phyloP scores from a whole-genome alignment of 2,888 invertebrate species.

The Agrilus mali region DNA sequence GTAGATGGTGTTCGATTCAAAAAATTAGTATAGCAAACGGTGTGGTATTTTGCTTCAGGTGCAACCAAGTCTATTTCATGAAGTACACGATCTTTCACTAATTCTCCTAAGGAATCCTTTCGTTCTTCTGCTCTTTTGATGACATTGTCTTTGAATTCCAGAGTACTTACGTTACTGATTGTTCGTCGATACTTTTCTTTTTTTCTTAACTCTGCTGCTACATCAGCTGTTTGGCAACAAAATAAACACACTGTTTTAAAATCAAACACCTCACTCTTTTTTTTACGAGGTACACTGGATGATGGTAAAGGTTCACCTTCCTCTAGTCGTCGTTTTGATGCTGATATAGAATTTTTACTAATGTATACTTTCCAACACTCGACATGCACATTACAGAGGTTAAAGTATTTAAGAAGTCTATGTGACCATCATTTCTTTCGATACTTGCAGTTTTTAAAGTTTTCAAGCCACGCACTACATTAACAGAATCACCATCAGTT shows the following conservation, averaged over 20 bases:
- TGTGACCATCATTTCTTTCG: slow-evolving; percentile 13
- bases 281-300: slow-evolving; percentile 4
- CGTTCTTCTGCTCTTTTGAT: slow-evolving; percentile 26
- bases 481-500: slow-evolving; percentile 11
- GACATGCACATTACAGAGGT: slow-evolving; percentile 13
- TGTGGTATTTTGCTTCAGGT: slow-evolving; percentile 25
- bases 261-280: slow-evolving; percentile 14
- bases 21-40: slow-evolving; percentile 25
- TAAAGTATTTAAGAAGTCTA: slow-evolving; percentile 13
- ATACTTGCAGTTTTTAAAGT: slow-evolving; percentile 14
- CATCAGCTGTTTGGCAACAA: slow-evolving; percentile 23
- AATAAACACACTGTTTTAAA: slow-evolving; percentile 23
- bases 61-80: slow-evolving; percentile 15
- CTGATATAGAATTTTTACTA: slow-evolving; percentile 10
- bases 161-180: slow-evolving; percentile 22
- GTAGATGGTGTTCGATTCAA: slow-evolving; percentile 21
- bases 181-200: slow-evolving; percentile 20
- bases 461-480: slow-evolving; percentile 13
- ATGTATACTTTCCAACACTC: slow-evolving; percentile 11
- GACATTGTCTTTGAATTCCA: slow-evolving; percentile 24
- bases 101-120: slow-evolving; percentile 20
- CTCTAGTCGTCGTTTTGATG: slow-evolving; percentile 11
- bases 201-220: slow-evolving; percentile 16
- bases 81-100: slow-evolving; percentile 18
- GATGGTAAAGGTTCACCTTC: slow-evolving; percentile 6